These are phyloP conservation scores for Catonia carolina DNA, from an alignment of 2,888 invertebrate genomes.

Conservation along the genomic window DNA sequence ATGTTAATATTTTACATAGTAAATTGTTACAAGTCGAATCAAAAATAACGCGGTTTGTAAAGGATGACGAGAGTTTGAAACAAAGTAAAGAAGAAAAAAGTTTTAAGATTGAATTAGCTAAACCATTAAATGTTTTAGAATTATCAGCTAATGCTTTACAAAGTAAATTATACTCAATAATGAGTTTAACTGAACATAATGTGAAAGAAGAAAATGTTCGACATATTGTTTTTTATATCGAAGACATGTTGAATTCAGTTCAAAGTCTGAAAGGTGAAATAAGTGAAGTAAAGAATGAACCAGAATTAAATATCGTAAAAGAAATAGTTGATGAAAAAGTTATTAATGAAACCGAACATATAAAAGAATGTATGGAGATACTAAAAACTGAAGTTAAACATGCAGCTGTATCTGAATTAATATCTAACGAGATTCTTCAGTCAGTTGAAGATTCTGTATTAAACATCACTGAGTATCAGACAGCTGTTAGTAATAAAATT, in stretches of 20 bases:
- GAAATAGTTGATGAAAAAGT: not conserved
- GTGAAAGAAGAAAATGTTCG: not conserved
- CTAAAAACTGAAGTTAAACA: not conserved
- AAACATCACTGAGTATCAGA: not conserved
- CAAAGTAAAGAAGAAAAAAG: not conserved
- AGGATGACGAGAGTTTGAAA: not conserved
- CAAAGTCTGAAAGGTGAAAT: not conserved
- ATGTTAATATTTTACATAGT: constrained; percentile 1
- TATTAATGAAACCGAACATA: not conserved
- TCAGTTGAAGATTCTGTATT: not conserved
- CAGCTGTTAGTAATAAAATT: not conserved
- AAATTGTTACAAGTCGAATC: not conserved
- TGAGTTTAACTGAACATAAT: not conserved
- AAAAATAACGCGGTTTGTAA: not conserved
- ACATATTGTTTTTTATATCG: not conserved
- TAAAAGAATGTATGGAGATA: not conserved
- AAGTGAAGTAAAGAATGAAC: not conserved
- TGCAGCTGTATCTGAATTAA: not conserved
- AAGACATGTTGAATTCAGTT: not conserved
- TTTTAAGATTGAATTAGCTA: not conserved
- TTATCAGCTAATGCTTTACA: not conserved
- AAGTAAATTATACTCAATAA: constrained; percentile 4
- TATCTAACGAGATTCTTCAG: not conserved
- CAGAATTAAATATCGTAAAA: not conserved
- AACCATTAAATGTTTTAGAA: constrained; percentile 1